These are phyloP conservation scores for Enteromius paludinosus DNA, from an alignment of 2,797 vertebrate genomes.

Conservation along the genomic window DNA sequence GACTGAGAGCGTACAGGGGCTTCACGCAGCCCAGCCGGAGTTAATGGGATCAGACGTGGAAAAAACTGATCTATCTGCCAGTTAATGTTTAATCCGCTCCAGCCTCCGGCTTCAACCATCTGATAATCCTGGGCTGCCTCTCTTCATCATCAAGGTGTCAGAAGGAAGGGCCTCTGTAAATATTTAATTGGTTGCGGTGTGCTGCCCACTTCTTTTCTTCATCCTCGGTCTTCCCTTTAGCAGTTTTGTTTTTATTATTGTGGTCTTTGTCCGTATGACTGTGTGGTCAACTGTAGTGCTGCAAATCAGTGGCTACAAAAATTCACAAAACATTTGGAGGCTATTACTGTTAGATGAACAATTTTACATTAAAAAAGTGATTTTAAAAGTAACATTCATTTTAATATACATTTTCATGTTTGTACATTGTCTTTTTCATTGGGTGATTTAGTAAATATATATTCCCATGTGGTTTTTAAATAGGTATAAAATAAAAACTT, in stretches of 20 bases:
- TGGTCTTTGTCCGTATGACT: background rate
- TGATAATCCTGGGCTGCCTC: constrained; percentile 76
- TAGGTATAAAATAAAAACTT: no score
- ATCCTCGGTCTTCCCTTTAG: constrained; percentile 23
- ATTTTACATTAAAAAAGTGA: background rate
- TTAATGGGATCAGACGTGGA: constrained; percentile 77
- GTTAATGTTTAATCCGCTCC: constrained; percentile 79
- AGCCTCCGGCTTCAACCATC: constrained; percentile 66
- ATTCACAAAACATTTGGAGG: background rate
- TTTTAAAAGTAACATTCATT: background rate
- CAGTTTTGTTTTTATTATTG: background rate
- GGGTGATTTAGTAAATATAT: background rate
- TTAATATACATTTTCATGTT: background rate
- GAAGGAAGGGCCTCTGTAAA: constrained; percentile 78
- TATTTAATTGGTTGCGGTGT: constrained; percentile 83
- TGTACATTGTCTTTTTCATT: background rate
- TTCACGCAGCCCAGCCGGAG: constrained; percentile 66
- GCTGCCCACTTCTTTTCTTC: constrained; percentile 55
- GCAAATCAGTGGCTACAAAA: background rate
- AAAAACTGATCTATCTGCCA: constrained; percentile 71
- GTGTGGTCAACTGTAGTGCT: background rate
- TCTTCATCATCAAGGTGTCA: constrained; percentile 77
- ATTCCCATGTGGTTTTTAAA: no score
- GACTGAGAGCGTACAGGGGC: constrained; percentile 44
- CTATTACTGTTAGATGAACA: background rate